Conservation (phyloP, 2,888 invertebrate species). For the Phasia obesa region DNA sequence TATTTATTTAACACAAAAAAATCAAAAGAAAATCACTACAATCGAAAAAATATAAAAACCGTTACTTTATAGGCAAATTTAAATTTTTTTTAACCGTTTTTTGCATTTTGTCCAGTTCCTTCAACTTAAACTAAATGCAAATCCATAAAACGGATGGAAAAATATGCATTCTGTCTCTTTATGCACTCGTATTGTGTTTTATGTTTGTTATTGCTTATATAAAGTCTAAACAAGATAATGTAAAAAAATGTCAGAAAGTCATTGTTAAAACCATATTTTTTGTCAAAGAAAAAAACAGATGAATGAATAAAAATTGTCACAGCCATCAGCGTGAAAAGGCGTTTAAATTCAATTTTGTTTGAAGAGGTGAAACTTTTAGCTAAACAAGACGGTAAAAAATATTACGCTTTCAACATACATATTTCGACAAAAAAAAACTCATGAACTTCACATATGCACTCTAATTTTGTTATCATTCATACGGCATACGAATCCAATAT, state of each 20-base stretch:
- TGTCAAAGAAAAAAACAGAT: background rate
- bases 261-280: background rate
- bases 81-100: no score
- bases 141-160: no score
- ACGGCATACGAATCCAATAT: conserved; percentile 9
- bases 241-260: background rate
- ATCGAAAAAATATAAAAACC: no score
- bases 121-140: no score
- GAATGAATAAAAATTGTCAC: background rate
- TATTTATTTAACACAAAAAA: no score
- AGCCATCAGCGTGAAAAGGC: conserved; percentile 33
- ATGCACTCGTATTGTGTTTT: background rate
- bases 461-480: background rate
- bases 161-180: background rate
- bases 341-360: conserved; percentile 47
- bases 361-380: conserved; percentile 26
- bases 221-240: conserved; percentile 1
- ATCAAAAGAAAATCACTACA: no score
- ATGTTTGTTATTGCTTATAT: conserved; percentile 1
- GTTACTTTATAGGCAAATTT: no score
- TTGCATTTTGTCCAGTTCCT: no score
- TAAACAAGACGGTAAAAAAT: background rate
- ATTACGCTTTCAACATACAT: conserved; percentile 21
- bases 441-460: background rate
- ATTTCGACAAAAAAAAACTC: background rate